These are phyloP conservation scores for Marmota flaviventris DNA, from an alignment of 2,113 vertebrate genomes.

Conservation along the genomic window DNA sequence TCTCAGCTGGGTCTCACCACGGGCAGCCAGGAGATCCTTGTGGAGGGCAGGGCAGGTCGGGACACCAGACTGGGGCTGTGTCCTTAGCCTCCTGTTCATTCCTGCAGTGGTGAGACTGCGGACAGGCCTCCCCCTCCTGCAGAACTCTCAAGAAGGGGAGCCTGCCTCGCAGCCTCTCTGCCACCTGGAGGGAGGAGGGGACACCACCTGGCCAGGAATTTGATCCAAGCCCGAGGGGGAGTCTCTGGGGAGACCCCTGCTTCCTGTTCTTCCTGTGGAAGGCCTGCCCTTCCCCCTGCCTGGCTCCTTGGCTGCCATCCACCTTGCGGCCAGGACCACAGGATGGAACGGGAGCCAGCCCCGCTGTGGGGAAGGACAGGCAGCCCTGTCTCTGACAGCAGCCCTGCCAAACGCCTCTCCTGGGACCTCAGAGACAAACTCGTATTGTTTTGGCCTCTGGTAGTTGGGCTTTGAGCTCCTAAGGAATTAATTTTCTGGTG, in stretches of 20 bases:
- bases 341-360: not conserved
- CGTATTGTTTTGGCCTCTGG: not conserved
- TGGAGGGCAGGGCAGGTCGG: not conserved
- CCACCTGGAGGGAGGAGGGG: not conserved
- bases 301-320: not conserved
- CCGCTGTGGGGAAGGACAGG: rapidly evolving
- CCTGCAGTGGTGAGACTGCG: not conserved
- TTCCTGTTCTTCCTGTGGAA: rapidly evolving
- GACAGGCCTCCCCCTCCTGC: too few relatives aligned
- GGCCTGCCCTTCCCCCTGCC: too few relatives aligned
- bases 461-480: not conserved
- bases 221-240: rapidly evolving
- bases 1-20: rapidly evolving
- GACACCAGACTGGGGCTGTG: rapidly evolving
- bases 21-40: not conserved
- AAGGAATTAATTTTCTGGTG: too few relatives aligned
- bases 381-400: not conserved
- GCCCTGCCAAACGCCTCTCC: rapidly evolving
- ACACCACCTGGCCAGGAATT: not conserved
- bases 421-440: too few relatives aligned
- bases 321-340: not conserved
- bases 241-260: not conserved
- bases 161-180: not conserved
- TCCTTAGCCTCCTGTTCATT: rapidly evolving
- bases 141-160: too few relatives aligned